These are phyloP conservation scores for Pyrocephalus nanus DNA, from an alignment of 2,797 vertebrate species.

Conservation along the genomic window DNA sequence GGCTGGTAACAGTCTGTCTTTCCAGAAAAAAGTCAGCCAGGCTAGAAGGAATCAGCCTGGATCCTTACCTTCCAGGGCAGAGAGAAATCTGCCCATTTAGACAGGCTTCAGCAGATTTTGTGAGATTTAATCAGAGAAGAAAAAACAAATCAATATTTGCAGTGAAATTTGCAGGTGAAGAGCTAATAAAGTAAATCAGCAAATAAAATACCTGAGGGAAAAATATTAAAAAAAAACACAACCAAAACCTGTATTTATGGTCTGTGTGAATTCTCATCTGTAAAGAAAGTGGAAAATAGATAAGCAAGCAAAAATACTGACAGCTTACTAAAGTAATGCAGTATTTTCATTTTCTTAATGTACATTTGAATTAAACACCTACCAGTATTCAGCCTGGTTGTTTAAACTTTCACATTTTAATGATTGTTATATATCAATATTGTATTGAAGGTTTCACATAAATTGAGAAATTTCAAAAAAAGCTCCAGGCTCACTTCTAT, in stretches of 20 bases:
- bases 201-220: neutral
- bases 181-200: neutral
- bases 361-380: neutral
- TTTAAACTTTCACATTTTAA: neutral
- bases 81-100: neutral
- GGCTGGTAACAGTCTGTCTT: neutral
- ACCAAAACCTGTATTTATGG: neutral
- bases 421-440: fast-evolving
- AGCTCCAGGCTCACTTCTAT: neutral
- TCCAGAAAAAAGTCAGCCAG: neutral
- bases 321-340: neutral
- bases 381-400: neutral
- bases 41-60: neutral
- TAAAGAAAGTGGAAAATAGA: neutral
- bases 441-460: neutral
- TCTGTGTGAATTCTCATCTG: neutral
- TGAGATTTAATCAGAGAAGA: neutral
- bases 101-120: neutral
- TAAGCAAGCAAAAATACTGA: neutral
- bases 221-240: neutral
- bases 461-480: neutral
- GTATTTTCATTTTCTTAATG: neutral
- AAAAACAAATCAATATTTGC: neutral
- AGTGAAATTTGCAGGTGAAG: neutral
- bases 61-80: neutral